Evolutionary conservation across 2,797 vertebrate species (phyloP).

Genomic region (Coregonus sp.): DNA sequence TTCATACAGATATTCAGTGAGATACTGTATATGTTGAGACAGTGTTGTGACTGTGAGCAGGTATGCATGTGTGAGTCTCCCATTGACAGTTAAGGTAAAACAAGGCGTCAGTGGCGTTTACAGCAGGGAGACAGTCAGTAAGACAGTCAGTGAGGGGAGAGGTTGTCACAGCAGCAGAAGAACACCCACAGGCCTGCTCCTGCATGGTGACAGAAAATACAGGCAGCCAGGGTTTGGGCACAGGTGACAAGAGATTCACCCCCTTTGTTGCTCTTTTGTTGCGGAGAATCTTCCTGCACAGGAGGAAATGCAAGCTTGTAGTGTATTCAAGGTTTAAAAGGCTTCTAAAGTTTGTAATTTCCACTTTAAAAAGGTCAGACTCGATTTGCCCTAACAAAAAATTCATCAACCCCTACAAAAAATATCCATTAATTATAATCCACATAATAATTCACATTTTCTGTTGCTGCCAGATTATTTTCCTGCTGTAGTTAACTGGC

Average conservation of each 20-base stretch:
- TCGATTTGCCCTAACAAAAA: too few relatives aligned
- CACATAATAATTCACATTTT: too few relatives aligned
- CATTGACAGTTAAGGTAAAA: neutral
- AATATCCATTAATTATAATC: too few relatives aligned
- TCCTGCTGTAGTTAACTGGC: neutral
- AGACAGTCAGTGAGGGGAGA: neutral
- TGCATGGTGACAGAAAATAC: slow-evolving; percentile 2
- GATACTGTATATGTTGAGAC: neutral
- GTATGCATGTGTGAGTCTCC: neutral
- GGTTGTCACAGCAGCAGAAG: neutral
- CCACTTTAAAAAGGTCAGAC: too few relatives aligned
- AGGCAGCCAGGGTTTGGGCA: neutral
- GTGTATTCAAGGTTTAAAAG: too few relatives aligned
- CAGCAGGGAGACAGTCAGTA: neutral
- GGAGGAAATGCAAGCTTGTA: too few relatives aligned
- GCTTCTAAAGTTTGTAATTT: too few relatives aligned
- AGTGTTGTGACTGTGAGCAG: neutral
- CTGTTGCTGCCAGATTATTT: too few relatives aligned
- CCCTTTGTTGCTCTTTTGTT: neutral
- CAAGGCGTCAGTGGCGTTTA: neutral
- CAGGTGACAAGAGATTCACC: neutral
- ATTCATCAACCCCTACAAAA: too few relatives aligned
- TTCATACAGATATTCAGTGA: neutral
- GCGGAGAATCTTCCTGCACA: too few relatives aligned
- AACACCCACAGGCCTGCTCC: neutral